A percentile compares a stretch with the other conserved stretches of the same genome.
These are phyloP conservation scores for Ptychadena robeensis DNA, from an alignment of 2,797 vertebrate species.

Conservation along the genomic window DNA sequence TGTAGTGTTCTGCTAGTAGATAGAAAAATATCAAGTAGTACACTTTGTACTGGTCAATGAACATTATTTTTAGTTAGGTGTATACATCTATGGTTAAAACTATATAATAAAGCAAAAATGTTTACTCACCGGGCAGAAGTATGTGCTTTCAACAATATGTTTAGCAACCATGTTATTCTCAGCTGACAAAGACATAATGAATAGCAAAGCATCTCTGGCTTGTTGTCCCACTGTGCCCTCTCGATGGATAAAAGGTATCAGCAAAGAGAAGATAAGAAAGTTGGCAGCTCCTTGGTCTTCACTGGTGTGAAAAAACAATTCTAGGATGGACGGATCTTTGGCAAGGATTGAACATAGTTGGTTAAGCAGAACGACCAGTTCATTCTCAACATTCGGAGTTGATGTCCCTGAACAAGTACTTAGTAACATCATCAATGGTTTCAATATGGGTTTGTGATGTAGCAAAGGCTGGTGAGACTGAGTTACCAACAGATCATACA, in stretches of 20 bases:
- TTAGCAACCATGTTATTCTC: slow-evolving; percentile 90
- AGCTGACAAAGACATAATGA: slow-evolving; percentile 95
- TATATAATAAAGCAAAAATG: neutral
- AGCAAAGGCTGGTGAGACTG: slow-evolving; percentile 93
- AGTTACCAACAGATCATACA: slow-evolving; percentile 94
- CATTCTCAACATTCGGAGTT: slow-evolving; percentile 83
- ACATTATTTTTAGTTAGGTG: too few species aligned
- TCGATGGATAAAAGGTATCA: slow-evolving; percentile 96
- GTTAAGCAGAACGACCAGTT: slow-evolving; percentile 90
- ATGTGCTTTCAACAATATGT: slow-evolving; percentile 92
- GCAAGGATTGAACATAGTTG: slow-evolving; percentile 95
- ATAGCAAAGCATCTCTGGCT: slow-evolving; percentile 92
- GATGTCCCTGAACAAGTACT: slow-evolving; percentile 86
- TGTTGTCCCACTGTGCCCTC: slow-evolving; percentile 94
- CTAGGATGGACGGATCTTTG: slow-evolving; percentile 92
- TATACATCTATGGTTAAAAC: neutral
- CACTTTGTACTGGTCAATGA: too few species aligned
- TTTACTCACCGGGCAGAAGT: slow-evolving; percentile 93
- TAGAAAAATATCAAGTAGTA: too few species aligned
- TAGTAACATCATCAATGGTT: slow-evolving; percentile 95
- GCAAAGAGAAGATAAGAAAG: slow-evolving; percentile 97
- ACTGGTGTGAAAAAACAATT: slow-evolving; percentile 97
- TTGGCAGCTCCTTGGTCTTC: slow-evolving; percentile 97
- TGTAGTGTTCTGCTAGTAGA: too few species aligned
- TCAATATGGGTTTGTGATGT: slow-evolving; percentile 94